phyloP scores from a whole-genome alignment of 2,797 vertebrate genomes.

The Cheirogaleus major region DNA sequence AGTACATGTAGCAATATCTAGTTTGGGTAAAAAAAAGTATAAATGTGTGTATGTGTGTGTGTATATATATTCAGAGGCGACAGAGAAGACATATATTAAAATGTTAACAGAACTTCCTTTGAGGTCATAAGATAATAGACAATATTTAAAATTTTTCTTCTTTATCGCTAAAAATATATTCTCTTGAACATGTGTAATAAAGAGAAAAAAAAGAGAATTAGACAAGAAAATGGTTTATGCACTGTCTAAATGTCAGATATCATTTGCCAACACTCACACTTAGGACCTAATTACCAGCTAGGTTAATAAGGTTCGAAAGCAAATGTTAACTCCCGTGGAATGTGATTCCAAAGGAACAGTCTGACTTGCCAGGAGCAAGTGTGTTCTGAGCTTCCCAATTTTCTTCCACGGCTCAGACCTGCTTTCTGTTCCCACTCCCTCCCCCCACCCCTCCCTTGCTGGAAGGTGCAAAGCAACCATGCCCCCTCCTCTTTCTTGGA shows the following conservation, averaged over 20 bases:
- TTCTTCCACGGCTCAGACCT: neutral
- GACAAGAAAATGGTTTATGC: neutral
- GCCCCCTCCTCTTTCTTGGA: neutral
- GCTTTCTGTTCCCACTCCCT: neutral
- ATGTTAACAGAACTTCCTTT: neutral
- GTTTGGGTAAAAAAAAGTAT: neutral
- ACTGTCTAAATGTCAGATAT: neutral
- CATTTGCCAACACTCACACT: neutral
- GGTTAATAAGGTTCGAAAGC: neutral
- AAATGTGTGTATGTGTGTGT: neutral
- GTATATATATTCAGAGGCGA: neutral
- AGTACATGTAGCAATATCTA: neutral
- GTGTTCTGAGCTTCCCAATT: neutral
- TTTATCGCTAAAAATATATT: neutral
- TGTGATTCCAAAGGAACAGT: neutral
- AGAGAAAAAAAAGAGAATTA: neutral
- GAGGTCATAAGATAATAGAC: neutral
- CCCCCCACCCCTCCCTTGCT: too few relatives aligned
- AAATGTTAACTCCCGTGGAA: neutral
- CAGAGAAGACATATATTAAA: neutral
- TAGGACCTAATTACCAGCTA: neutral
- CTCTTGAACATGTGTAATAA: neutral
- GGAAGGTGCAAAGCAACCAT: neutral
- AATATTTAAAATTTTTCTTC: neutral
- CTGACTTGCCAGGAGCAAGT: rapidly evolving